A percentile compares a stretch with the other conserved stretches of the same genome.
phyloP scores from a whole-genome alignment of 2,113 vertebrate species.

The Tachysurus vachellii region DNA sequence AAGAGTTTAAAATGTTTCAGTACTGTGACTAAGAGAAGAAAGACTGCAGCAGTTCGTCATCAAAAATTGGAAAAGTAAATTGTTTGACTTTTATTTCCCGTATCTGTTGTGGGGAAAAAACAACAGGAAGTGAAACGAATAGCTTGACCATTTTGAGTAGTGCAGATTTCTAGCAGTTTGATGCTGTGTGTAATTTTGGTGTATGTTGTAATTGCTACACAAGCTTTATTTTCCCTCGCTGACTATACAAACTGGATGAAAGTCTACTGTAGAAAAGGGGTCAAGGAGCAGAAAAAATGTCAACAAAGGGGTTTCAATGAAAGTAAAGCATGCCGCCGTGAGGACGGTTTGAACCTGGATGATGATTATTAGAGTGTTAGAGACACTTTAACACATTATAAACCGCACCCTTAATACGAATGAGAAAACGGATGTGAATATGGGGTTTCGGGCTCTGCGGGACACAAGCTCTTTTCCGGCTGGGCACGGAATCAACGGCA shows the following conservation, averaged over 20 bases:
- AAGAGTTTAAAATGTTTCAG: neutral
- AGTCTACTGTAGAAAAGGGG: neutral
- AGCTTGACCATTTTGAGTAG: neutral
- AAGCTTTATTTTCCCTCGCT: neutral
- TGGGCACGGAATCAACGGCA: conserved; percentile 69
- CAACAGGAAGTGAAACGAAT: neutral
- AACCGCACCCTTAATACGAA: neutral
- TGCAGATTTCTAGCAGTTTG: neutral
- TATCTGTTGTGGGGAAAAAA: neutral
- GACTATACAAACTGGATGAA: neutral
- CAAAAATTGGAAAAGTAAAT: neutral
- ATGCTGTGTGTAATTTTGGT: neutral
- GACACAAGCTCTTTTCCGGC: conserved; percentile 57
- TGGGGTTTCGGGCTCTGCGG: conserved; percentile 46
- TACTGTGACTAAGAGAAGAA: neutral
- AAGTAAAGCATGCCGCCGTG: neutral
- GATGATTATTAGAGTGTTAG: neutral
- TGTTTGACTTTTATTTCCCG: neutral
- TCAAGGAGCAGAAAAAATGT: neutral
- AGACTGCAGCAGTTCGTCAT: neutral
- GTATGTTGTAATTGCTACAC: neutral
- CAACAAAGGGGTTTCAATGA: neutral
- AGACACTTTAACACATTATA: neutral
- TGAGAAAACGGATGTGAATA: conserved; percentile 30
- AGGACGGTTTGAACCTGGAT: neutral